These are phyloP conservation scores for Molorchus minor DNA, from an alignment of 2,888 invertebrate species.

Conservation along the genomic window DNA sequence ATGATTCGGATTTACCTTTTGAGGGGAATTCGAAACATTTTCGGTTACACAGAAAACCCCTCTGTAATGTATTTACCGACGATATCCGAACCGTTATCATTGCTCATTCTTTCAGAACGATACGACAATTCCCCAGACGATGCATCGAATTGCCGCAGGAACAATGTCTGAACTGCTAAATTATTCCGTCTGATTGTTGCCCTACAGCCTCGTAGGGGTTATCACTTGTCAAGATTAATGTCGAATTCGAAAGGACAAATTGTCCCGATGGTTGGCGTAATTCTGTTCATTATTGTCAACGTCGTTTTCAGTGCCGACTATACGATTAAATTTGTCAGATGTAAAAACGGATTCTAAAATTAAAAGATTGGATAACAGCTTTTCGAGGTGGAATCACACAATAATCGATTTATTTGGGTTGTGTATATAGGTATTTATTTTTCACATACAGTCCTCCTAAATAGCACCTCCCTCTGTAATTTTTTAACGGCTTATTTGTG, in stretches of 20 bases:
- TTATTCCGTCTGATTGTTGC: conserved; percentile 58
- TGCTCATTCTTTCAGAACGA: too few species aligned
- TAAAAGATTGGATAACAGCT: conserved; percentile 1
- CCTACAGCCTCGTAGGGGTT: conserved; percentile 44
- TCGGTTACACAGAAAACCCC: too few species aligned
- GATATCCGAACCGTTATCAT: too few species aligned
- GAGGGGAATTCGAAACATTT: too few species aligned
- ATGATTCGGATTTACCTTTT: too few species aligned
- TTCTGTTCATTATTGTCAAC: conserved; percentile 43
- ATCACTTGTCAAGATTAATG: conserved; percentile 42
- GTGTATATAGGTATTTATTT: too few species aligned
- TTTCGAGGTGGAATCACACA: too few species aligned
- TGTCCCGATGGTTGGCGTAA: conserved; percentile 37
- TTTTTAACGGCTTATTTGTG: too few species aligned
- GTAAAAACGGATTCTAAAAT: conserved; percentile 15
- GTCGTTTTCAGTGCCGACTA: conserved; percentile 16
- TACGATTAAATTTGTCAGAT: conserved; percentile 15
- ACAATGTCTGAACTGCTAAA: conserved; percentile 58
- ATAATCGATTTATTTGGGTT: too few species aligned
- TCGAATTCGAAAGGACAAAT: conserved; percentile 42
- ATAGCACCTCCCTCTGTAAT: too few species aligned
- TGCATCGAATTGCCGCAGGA: conserved; percentile 47
- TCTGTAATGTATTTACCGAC: too few species aligned
- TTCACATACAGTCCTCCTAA: too few species aligned
- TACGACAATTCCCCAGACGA: conserved; percentile 34